A percentile compares a stretch with the other conserved stretches of the same genome.
These are phyloP conservation scores for Oryzias dopingdopingensis DNA, from an alignment of 2,797 vertebrate species.

Conservation along the genomic window DNA sequence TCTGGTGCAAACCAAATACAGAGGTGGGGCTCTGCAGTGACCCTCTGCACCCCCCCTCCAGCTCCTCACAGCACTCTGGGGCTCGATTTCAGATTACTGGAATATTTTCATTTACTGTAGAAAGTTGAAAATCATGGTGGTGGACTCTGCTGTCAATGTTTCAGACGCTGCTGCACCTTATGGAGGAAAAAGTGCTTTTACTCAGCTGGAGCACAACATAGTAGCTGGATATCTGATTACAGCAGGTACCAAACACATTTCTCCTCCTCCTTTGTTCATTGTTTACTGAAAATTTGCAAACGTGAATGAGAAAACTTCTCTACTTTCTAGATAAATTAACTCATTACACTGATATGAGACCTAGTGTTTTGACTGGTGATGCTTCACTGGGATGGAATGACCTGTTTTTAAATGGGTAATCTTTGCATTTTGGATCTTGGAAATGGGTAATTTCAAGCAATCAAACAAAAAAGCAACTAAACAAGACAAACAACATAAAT, in stretches of 20 bases:
- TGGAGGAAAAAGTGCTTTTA: constrained; percentile 85
- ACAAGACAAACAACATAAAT: too few species aligned
- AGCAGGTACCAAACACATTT: constrained; percentile 83
- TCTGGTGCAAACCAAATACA: constrained; percentile 55
- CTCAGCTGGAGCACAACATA: constrained; percentile 91
- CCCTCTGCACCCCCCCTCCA: constrained; percentile 48
- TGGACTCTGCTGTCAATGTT: constrained; percentile 71
- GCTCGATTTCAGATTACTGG: neutral
- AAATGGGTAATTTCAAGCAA: too few species aligned
- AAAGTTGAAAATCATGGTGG: constrained; percentile 54
- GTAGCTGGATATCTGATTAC: constrained; percentile 92
- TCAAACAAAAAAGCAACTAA: too few species aligned
- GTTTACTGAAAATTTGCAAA: neutral
- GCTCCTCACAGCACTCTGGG: constrained; percentile 23
- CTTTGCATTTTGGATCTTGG: too few species aligned
- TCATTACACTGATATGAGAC: neutral
- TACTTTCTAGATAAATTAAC: neutral
- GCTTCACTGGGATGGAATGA: too few species aligned
- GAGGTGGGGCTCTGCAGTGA: constrained; percentile 58
- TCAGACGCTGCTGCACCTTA: constrained; percentile 65
- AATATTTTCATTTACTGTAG: constrained; percentile 18
- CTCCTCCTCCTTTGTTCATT: neutral
- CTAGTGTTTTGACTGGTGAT: too few species aligned
- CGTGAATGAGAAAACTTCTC: neutral
- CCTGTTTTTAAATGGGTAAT: too few species aligned